Evolutionary conservation across 2,113 vertebrate genomes (phyloP), one percentile per base, ranked within the genome.

Genomic region (Ginglymostoma cirratum): DNA sequence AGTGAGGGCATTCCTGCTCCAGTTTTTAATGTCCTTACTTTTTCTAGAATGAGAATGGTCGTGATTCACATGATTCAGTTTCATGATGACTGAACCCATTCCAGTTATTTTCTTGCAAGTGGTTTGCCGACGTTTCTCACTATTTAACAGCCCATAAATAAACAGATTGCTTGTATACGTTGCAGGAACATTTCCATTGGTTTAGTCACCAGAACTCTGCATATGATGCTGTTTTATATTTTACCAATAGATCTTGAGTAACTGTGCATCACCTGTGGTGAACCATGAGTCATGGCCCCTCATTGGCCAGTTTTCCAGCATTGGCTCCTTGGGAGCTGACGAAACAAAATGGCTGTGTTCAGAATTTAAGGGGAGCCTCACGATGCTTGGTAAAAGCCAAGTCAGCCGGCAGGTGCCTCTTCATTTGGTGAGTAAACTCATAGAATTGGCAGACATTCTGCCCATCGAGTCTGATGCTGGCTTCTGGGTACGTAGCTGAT

Each of bases 271-370:
- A 0, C 96, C 98, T 0, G 0, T 97, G 6, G 96, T 98, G 1
- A 96, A 96, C 0, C 96, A 97, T 0, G 98, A 99, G 38, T 96
- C 95, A 45, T 99, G 99, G 99, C 98, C 99, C 0, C 90, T 99
- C 24, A 97, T 99, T 96, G 99, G 98, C 2, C 99, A 99, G 97
- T 99, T 99, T 96, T 99, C 99, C 94, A 99, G 99, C 97, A 99
- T 99, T 0, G 99, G 99, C 76, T 99, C 99, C 0, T 96, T 99
- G 98, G 99, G 99, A 95, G 96, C 97, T 83, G 99, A 99, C 95
- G 98, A 98, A 23, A 98, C 98, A 80, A 99, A 99, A 69, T 99
- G 99, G 99, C 96, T 99, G 95, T 97, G 98, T 55, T 98, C 98
- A 0, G 99, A 99, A 96, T 99, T 99, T 97, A 98, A 98, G 96